Evolutionary conservation across 1,140 invertebrate genomes (phyloP).

Genomic region (Holotrichia oblita): DNA sequence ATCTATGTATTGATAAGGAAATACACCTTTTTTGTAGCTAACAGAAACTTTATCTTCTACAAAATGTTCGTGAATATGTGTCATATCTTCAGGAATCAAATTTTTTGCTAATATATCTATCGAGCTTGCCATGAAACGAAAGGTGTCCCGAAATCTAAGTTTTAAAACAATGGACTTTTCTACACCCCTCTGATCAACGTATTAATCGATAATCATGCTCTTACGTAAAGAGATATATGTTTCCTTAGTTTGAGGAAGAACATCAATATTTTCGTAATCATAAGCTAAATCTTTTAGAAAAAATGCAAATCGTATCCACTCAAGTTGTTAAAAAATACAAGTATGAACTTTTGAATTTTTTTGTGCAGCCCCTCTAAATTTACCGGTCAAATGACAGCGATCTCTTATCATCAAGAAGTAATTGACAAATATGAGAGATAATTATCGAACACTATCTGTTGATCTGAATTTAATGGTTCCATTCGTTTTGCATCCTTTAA

Average conservation of each 20-base stretch:
- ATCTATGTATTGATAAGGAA: slow-evolving; percentile 55
- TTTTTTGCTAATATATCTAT: slow-evolving; percentile 48
- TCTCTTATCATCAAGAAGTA: too few relatives aligned
- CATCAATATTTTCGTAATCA: slow-evolving; percentile 47
- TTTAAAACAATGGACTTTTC: not conserved
- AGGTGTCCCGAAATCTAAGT: slow-evolving; percentile 50
- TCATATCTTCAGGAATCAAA: slow-evolving; percentile 40
- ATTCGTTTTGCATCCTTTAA: too few relatives aligned
- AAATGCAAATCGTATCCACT: slow-evolving; percentile 59
- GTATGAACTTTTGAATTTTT: slow-evolving; percentile 50
- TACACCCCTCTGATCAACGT: slow-evolving; percentile 39
- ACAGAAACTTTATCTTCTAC: slow-evolving; percentile 45
- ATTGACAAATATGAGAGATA: too few relatives aligned
- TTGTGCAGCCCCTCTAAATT: slow-evolving; percentile 53
- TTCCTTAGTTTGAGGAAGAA: slow-evolving; percentile 48
- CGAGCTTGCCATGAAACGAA: slow-evolving; percentile 46
- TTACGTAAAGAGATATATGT: slow-evolving; percentile 48
- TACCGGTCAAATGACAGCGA: too few relatives aligned
- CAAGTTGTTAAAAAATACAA: slow-evolving; percentile 60
- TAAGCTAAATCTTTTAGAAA: slow-evolving; percentile 51
- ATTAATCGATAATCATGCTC: slow-evolving; percentile 20
- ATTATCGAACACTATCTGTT: too few relatives aligned
- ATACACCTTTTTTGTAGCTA: slow-evolving; percentile 48
- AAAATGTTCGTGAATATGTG: slow-evolving; percentile 44
- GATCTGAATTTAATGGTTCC: too few relatives aligned